A percentile compares a stretch with the other conserved stretches of the same genome.
phyloP scores from a whole-genome alignment of 1,140 invertebrate genomes.

The Drepana arcuata region DNA sequence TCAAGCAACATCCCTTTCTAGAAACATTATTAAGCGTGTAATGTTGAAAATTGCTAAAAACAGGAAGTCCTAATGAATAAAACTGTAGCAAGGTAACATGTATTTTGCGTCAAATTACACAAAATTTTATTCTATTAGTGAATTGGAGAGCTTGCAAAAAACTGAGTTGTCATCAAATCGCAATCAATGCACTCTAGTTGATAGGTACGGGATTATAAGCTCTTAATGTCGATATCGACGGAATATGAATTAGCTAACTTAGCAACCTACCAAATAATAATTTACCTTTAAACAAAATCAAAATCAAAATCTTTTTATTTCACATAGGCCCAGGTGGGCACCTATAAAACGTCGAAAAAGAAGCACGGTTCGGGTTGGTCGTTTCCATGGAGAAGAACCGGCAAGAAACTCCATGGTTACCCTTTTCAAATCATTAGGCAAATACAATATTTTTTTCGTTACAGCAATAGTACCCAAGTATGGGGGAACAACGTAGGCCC shows the following conservation, averaged over 20 bases:
- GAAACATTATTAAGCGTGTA: constrained; percentile 3
- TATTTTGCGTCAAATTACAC: constrained; percentile 21
- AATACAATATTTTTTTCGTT: no score
- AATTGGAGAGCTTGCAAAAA: constrained; percentile 24
- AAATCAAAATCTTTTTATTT: neutral
- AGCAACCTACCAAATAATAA: neutral
- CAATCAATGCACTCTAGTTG: constrained; percentile 12
- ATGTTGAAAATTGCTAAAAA: neutral
- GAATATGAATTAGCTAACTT: neutral
- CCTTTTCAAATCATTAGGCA: no score
- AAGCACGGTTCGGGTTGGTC: no score
- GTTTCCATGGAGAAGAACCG: no score
- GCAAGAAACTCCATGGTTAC: no score
- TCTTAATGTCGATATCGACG: neutral
- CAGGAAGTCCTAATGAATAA: constrained; percentile 7
- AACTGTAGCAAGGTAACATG: constrained; percentile 15
- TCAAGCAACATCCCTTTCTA: no score
- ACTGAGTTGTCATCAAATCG: constrained; percentile 29
- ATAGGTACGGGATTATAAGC: neutral
- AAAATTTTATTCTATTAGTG: constrained; percentile 40
- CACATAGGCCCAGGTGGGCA: no score
- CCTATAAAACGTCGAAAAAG: no score
- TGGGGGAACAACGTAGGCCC: no score
- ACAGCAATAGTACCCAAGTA: no score
- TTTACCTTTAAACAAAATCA: neutral